A percentile compares a stretch with the other conserved stretches of the same genome.
phyloP scores from a whole-genome alignment of 35 echinoderm and acorn worm genomes.

The Eucidaris tribuloides region DNA sequence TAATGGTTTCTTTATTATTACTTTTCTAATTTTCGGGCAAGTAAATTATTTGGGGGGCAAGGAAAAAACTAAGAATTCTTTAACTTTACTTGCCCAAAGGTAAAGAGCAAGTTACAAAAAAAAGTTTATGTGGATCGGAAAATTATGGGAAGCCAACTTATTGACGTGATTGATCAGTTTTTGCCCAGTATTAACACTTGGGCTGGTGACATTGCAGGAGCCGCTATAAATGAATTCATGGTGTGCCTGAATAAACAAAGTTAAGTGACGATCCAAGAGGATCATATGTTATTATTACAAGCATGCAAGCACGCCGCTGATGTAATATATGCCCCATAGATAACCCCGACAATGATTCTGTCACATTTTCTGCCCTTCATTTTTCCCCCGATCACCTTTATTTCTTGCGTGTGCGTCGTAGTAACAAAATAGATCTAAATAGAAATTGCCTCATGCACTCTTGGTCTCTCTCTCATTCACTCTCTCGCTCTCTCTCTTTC shows the following conservation, averaged over 20 bases:
- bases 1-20: too few species aligned
- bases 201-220: not conserved
- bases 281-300: constrained; percentile 13
- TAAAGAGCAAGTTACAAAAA: not conserved
- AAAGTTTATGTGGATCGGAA: not conserved
- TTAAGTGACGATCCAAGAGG: not conserved
- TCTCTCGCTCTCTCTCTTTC: not conserved
- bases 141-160: not conserved
- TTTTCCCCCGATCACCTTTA: not conserved
- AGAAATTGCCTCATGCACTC: not conserved
- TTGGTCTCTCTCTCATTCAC: not conserved
- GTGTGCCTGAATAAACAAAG: constrained; percentile 22
- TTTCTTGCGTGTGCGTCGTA: not conserved
- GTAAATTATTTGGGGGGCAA: too few species aligned
- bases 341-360: not conserved
- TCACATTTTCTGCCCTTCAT: not conserved
- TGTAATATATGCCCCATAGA: not conserved
- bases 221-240: not conserved
- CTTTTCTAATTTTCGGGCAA: too few species aligned
- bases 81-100: not conserved
- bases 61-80: too few species aligned
- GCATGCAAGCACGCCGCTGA: not conserved
- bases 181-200: not conserved
- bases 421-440: not conserved
- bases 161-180: not conserved